Percentiles rank a stretch among this genome's conserved stretches.
Conservation (phyloP, 2,113 vertebrate species). For the Lepisosteus oculatus region DNA sequence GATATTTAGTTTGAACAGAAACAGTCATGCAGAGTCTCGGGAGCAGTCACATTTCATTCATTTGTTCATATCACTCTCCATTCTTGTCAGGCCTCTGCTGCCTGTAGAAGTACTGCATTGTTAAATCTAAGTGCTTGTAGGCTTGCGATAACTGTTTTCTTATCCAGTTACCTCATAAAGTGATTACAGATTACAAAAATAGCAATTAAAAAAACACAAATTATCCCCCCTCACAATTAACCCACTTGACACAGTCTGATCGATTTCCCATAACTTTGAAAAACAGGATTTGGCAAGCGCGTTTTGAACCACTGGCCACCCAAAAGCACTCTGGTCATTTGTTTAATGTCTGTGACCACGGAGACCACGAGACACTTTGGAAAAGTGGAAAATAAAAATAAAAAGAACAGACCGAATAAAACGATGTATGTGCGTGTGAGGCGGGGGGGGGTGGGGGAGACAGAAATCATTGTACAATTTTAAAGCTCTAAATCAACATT, state of each 20-base stretch:
- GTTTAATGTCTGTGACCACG: slow-evolving; percentile 12
- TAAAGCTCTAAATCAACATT: background rate
- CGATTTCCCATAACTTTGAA: background rate
- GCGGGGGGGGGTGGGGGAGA: too few relatives aligned
- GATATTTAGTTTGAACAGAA: too few relatives aligned
- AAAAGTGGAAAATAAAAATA: too few relatives aligned
- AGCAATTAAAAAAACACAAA: background rate
- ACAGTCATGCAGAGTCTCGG: too few relatives aligned
- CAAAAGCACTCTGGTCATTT: background rate
- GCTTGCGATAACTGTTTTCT: background rate
- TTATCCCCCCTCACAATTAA: background rate
- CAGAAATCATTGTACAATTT: background rate
- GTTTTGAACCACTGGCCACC: background rate
- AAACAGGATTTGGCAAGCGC: slow-evolving; percentile 13
- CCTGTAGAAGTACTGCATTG: background rate
- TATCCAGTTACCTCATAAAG: background rate
- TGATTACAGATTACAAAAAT: background rate
- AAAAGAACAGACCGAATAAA: background rate
- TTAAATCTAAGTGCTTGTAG: slow-evolving; percentile 2
- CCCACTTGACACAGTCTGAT: background rate
- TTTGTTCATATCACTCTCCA: background rate
- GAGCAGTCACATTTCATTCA: background rate
- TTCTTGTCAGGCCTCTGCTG: background rate
- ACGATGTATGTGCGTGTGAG: too few relatives aligned
- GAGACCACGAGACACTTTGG: background rate